Conservation (phyloP, 2,888 invertebrate genomes). For the Drosophila kuntzei region DNA sequence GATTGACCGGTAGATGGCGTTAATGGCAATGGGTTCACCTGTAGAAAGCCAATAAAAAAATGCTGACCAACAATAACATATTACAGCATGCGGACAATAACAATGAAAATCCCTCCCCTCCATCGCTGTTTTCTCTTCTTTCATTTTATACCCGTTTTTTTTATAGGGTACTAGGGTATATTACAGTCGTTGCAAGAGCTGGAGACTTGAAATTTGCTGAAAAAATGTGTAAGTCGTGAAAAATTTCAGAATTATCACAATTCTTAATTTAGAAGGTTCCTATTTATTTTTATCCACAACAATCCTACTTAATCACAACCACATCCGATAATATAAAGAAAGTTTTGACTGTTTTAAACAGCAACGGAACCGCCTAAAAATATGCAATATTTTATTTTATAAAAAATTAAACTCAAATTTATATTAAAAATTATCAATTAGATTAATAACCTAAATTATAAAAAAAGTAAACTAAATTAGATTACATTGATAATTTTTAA, state of each 20-base stretch:
- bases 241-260: no score
- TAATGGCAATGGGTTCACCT: slow-evolving; percentile 66
- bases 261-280: background rate
- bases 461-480: no score
- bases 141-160: background rate
- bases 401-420: no score
- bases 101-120: slow-evolving; percentile 44
- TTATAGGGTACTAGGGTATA: background rate
- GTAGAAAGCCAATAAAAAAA: slow-evolving; percentile 74
- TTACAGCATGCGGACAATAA: slow-evolving; percentile 69
- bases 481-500: no score
- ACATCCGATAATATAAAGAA: background rate
- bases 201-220: no score
- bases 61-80: slow-evolving; percentile 72
- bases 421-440: no score
- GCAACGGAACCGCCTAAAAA: background rate
- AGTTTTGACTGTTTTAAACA: background rate
- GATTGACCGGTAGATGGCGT: slow-evolving; percentile 40
- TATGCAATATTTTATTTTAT: background rate
- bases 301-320: background rate
- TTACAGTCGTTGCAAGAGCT: background rate
- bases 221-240: no score
- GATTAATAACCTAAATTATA: no score
- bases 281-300: background rate
- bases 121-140: background rate